Base-by-base conservation (phyloP, 2,797 vertebrate species). In the Lindbergichthys nudifrons region DNA sequence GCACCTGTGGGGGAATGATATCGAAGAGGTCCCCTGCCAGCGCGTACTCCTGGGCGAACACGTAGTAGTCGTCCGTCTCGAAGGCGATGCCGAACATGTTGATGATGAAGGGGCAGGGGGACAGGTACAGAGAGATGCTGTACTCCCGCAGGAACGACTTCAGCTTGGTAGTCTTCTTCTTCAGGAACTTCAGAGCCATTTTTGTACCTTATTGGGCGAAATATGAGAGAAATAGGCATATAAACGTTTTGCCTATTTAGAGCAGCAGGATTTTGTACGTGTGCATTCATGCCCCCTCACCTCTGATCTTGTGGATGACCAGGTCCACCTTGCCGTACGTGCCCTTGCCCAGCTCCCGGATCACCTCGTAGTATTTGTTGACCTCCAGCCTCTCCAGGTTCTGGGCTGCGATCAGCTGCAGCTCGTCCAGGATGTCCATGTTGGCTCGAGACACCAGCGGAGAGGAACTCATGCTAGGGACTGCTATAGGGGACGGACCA, bases 241-340 rank as follows among this genome's bases (percentile, higher is more conserved):
- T 4, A 2, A 6, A 23, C 15, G n/a, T 5, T 10, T 2, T 23
- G 4, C 3, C 5, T 1, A 43, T 60, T 42, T 12, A 2, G 2
- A 46, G 36, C 67, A 60, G 13, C 18, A 14, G 64, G 7, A 12
- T 19, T 3, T 2, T 51, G 11, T 51, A 11, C 18, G 12, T 41
- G 16, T 64, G 19, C 70, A 10, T 30, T 32, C 14, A 2, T 53
- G 14, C n/a, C 11, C 18, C 70, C 91, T 88, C 82, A 96, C 96
- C 96, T 95, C 94, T 87, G 78, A 94, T 94, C 85, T 95, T 96
- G 86, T 96, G 96, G 73, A 96, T 91, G 41, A 95, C 96, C 81
- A 96, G 93, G 86, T 96, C 95, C 89, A 96, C 96, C 72, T 96
- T 96, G 39, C 96, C 96, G 0, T 96, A 96, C 68, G 96, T 96